A percentile compares a stretch with the other conserved stretches of the same genome.
Evolutionary conservation across 2,888 invertebrate genomes (phyloP).

Genomic region (Heliconius hortense): DNA sequence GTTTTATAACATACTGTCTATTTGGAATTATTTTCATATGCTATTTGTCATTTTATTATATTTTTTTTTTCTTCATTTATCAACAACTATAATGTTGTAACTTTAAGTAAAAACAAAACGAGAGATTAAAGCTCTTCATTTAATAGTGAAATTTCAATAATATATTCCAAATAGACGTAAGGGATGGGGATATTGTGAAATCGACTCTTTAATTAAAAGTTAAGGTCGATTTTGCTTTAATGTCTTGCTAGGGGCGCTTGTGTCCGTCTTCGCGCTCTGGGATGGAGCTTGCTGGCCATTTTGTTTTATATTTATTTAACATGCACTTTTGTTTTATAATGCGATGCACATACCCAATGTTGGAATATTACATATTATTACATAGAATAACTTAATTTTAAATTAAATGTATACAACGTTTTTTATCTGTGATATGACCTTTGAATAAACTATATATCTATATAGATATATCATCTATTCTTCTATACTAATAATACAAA

Average conservation of each 20-base stretch:
- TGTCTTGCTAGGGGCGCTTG: conserved; percentile 51
- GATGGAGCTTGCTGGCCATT: conserved; percentile 73
- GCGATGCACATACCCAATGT: conserved; percentile 36
- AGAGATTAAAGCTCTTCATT: background rate
- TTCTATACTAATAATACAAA: no score
- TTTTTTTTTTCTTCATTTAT: background rate
- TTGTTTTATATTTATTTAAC: conserved; percentile 34
- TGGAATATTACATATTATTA: conserved; percentile 6
- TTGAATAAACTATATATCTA: background rate
- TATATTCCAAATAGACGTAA: conserved; percentile 42
- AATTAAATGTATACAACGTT: background rate
- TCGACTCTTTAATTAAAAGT: conserved; percentile 20
- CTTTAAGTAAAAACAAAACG: background rate
- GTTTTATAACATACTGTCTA: conserved; percentile 51
- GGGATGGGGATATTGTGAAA: conserved; percentile 33
- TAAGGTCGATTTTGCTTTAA: conserved; percentile 37
- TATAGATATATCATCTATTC: background rate
- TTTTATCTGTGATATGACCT: conserved; percentile 1
- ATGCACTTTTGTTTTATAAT: conserved; percentile 43
- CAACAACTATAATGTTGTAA: background rate
- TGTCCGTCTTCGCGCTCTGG: conserved; percentile 64
- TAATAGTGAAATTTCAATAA: background rate
- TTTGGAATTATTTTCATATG: conserved; percentile 50
- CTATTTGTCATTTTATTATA: background rate
- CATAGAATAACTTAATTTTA: conserved; percentile 30